These are phyloP conservation scores for Macrotus californicus DNA, from an alignment of 2,113 vertebrate genomes.

Conservation along the genomic window DNA sequence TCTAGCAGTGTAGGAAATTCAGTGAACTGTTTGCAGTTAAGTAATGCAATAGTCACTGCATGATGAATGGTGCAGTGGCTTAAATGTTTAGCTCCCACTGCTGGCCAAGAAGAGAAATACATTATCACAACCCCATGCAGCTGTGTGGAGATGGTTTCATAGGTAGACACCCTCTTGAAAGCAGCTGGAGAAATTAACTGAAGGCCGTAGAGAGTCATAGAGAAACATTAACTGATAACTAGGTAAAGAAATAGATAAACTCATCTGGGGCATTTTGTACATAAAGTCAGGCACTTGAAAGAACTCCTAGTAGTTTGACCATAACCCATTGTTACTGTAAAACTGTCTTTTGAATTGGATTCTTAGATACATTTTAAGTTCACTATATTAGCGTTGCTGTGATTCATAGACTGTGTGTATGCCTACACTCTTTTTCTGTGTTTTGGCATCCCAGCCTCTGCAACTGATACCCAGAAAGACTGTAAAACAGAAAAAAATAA, in stretches of 20 bases:
- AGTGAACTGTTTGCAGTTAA: not conserved
- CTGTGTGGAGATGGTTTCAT: not conserved
- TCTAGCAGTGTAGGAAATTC: not conserved
- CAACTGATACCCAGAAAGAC: not conserved
- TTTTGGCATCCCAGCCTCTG: not conserved
- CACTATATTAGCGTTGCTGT: not conserved
- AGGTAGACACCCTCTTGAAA: not conserved
- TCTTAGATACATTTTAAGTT: not conserved
- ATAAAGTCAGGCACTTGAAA: not conserved
- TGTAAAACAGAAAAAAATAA: not conserved
- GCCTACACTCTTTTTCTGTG: not conserved
- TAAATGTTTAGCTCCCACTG: not conserved
- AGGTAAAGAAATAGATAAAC: not conserved
- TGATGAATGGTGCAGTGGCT: not conserved
- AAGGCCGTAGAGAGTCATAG: not conserved
- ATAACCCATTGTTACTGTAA: not conserved
- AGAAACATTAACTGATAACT: not conserved
- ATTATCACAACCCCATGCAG: not conserved
- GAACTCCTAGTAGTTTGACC: not conserved
- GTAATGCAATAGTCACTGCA: not conserved
- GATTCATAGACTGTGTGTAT: not conserved
- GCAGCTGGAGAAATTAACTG: not conserved
- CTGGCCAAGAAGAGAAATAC: not conserved
- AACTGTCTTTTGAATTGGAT: not conserved
- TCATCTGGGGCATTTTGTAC: not conserved